Evolutionary conservation across 1,140 invertebrate genomes (phyloP).

Genomic region (Chlorops oryzae): DNA sequence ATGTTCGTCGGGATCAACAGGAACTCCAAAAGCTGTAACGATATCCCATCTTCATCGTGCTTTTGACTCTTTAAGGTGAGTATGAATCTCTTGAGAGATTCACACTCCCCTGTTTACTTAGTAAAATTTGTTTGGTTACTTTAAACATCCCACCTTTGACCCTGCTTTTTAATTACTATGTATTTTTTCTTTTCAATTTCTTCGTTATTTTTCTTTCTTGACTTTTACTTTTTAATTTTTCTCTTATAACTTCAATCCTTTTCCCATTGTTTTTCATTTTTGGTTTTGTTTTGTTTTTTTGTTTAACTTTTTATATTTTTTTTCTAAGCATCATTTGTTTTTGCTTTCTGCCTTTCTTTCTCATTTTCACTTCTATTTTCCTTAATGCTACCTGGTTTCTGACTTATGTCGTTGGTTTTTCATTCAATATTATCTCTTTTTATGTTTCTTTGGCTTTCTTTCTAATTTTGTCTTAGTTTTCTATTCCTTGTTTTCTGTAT

Average conservation of each 20-base stretch:
- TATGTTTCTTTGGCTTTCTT: constrained; percentile 1
- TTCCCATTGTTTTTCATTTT: background rate
- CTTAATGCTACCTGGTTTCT: background rate
- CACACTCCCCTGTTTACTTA: too few relatives aligned
- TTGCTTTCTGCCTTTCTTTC: background rate
- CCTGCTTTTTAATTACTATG: background rate
- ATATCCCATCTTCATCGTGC: constrained; percentile 50
- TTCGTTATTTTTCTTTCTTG: background rate
- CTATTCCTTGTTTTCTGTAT: background rate
- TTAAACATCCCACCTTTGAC: background rate
- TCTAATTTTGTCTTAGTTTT: background rate
- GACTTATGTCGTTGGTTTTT: background rate
- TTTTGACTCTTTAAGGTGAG: constrained; percentile 16
- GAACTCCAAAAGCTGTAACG: constrained; percentile 69
- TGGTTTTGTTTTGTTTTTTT: background rate
- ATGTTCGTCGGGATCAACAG: constrained; percentile 67
- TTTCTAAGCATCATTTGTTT: background rate
- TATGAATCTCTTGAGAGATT: too few relatives aligned
- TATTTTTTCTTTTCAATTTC: background rate
- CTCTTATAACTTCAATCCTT: background rate
- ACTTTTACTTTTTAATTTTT: background rate
- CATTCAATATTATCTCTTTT: background rate
- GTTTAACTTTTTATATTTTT: background rate
- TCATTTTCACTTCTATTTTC: background rate
- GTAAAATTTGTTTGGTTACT: too few relatives aligned